Conservation (phyloP, 2,888 invertebrate genomes). For the Drepana falcataria region DNA sequence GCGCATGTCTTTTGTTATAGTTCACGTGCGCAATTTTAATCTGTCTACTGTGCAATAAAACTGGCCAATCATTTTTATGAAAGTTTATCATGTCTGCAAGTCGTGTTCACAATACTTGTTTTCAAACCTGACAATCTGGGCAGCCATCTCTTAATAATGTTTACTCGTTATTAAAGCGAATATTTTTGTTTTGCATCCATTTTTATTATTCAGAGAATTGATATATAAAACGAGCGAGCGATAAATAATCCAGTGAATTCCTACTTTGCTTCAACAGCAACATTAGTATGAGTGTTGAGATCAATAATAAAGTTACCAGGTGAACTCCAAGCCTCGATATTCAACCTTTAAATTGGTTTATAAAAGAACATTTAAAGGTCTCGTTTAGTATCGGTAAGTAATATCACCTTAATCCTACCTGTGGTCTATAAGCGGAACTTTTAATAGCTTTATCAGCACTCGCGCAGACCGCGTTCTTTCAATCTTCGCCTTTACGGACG, state of each 20-base stretch:
- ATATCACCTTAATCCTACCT: conserved; percentile 56
- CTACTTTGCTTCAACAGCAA: conserved; percentile 33
- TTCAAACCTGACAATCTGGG: too few relatives aligned
- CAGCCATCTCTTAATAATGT: too few relatives aligned
- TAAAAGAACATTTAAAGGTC: conserved; percentile 32
- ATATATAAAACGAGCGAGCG: conserved; percentile 30
- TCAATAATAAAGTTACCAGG: conserved; percentile 21
- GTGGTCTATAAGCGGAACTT: conserved; percentile 66
- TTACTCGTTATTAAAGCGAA: too few relatives aligned
- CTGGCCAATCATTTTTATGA: too few relatives aligned
- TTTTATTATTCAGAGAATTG: too few relatives aligned
- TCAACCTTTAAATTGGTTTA: conserved; percentile 15
- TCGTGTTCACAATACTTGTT: too few relatives aligned
- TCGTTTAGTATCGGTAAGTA: conserved; percentile 48
- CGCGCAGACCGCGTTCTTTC: conserved; percentile 52
- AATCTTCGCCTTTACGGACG: conserved; percentile 42
- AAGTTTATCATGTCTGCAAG: too few relatives aligned
- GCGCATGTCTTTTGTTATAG: conserved; percentile 55
- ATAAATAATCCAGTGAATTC: conserved; percentile 21
- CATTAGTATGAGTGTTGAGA: conserved; percentile 30
- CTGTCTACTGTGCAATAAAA: conserved; percentile 21
- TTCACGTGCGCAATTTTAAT: conserved; percentile 12
- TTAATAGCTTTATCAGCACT: conserved; percentile 75
- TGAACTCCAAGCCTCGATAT: conserved; percentile 34
- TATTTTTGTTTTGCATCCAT: too few relatives aligned